Evolutionary conservation across 23 tunicate species (phyloP), one percentile per base, ranked within the genome.

Genomic region (Botrylloides violaceus): DNA sequence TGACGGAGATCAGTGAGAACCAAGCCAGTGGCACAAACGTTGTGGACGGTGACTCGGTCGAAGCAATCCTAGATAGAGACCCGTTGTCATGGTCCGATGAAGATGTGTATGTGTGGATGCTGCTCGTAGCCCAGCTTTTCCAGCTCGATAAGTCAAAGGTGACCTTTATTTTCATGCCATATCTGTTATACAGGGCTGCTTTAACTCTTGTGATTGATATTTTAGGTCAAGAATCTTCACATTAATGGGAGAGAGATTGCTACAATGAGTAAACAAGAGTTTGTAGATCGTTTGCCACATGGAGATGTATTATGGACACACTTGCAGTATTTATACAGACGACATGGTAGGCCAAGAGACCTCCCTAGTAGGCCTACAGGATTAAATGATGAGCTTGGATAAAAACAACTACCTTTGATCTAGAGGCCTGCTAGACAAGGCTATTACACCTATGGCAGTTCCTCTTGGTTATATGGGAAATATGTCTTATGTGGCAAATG

Each of bases 101-200:
- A 58, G 82, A 84, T 15, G 95, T 87, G 4, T 87, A 71, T 80
- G 73, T 80, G 21, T 87, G 95, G 95, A 87, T 87, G 95, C 82
- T 70, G 19, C 68, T 81, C 49, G 95, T 87, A 4, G 65, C 72
- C 49, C 78, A 74, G 21, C 95, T 77, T 29, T 87, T 87, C 31
- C 72, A 80, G 32, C 71, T 87, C 76, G 95, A 87, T 57, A n/a
- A 80, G 1, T 5, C 70, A 0, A 87, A 76, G 36, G 95, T 80
- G 25, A 37, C 24, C 0, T 47, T 12, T 12, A n/a, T n/a, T n/a
- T n/a, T n/a, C n/a, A n/a, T n/a, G n/a, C n/a, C n/a, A n/a, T n/a
- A n/a, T n/a, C n/a, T n/a, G n/a, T n/a, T n/a, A n/a, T n/a, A n/a
- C n/a, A n/a, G n/a, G n/a, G n/a, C n/a, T n/a, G n/a, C n/a, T n/a